Base-by-base conservation (phyloP, 2,888 invertebrate species). In the Acheta domesticus region DNA sequence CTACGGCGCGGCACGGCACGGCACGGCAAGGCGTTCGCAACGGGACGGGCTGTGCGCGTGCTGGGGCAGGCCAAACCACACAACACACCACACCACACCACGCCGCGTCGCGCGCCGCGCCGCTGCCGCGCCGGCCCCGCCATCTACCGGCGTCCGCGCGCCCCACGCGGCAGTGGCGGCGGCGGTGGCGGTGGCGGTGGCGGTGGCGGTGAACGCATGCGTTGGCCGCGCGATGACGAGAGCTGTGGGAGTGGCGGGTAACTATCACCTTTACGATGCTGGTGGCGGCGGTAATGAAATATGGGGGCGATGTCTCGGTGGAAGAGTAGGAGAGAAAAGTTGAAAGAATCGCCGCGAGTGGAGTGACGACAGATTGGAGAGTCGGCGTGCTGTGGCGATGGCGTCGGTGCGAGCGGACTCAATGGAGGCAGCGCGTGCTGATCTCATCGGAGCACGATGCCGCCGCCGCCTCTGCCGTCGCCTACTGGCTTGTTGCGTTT, bases 371-470 rank as follows among this genome's bases (percentile, higher is more conserved):
- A 3, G 23, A 23, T 23, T 23, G 23, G 23, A 36, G 36, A 36
- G 36, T 36, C 8, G 36, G 36, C 36, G 36, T 36, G 36, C 36
- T 2, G 36, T 36, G 36, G 36, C 36, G 36, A 36, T 5, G 36
- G 36, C 36, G 36, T 36, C 36, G 36, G 62, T 62, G 62, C 14
- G 62, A 8, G 62, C 62, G 62, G 8, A 36, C 36, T 62, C 62
- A 8, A 62, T 62, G 62, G 62, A 62, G 62, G 62, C n/a, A n/a
- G 62, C 62, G 62, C 62, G 62, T n/a, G 62, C 62, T 62, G 62
- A 62, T n/a, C 62, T 62, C 62, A 62, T n/a, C 62, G 62, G 62
- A 11, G 62, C 62, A 62, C 62, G 62, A 62, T 62, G 62, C 62
- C 14, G 62, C 14, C 62, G 62, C 62, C 16, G n/a, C 14, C 62